A percentile compares a stretch with the other conserved stretches of the same genome.
These are phyloP conservation scores for Mongoloraphidia duomilia DNA, from an alignment of 2,888 invertebrate genomes.

Conservation along the genomic window DNA sequence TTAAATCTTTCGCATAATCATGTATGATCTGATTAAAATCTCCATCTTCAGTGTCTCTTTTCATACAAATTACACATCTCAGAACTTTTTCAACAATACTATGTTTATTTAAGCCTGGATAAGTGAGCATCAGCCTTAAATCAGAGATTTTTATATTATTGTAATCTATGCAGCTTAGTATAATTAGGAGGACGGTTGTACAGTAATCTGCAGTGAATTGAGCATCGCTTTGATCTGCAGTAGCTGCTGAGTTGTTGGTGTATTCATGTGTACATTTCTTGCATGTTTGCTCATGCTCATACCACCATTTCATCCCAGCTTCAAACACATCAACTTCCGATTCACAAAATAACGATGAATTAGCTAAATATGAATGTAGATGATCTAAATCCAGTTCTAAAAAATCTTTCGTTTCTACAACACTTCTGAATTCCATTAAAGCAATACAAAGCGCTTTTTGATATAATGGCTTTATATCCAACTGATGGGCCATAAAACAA, in stretches of 20 bases:
- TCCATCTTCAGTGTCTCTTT: not conserved
- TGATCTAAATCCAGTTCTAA: conserved; percentile 22
- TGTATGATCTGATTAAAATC: no score
- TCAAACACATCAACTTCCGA: conserved; percentile 26
- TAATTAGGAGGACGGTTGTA: conserved; percentile 16
- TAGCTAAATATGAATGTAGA: conserved; percentile 25
- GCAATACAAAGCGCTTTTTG: conserved; percentile 26
- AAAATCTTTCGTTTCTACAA: conserved; percentile 21
- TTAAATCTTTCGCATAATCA: not conserved
- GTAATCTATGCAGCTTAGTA: conserved; percentile 25
- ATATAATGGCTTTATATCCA: conserved; percentile 21
- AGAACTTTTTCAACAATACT: conserved; percentile 18
- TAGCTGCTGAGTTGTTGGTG: not conserved
- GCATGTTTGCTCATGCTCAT: conserved; percentile 16
- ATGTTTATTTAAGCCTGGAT: conserved; percentile 20
- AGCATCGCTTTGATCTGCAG: not conserved
- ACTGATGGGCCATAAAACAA: conserved; percentile 23
- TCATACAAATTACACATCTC: conserved; percentile 11
- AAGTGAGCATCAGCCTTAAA: conserved; percentile 21
- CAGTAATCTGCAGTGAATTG: not conserved
- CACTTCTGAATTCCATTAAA: conserved; percentile 21
- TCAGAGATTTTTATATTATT: conserved; percentile 15
- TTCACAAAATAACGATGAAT: conserved; percentile 20
- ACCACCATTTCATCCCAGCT: conserved; percentile 27
- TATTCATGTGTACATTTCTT: not conserved